Conservation (phyloP, 1,140 invertebrate species). For the Pogonognathellus flavescens region DNA sequence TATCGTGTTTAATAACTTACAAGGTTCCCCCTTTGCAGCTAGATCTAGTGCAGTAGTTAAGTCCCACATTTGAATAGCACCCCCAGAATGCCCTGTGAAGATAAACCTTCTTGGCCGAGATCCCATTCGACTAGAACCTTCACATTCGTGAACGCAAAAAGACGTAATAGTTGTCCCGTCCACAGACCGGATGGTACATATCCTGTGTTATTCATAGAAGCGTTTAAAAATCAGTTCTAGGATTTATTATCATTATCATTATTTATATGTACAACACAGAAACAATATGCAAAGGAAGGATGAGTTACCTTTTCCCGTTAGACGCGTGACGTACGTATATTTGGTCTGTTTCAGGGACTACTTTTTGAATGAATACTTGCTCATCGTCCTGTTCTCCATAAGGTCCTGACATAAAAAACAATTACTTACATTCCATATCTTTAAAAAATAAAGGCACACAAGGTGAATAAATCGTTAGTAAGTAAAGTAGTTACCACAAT, state of each 20-base stretch:
- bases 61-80: conserved; percentile 98
- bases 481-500: conserved; percentile 75
- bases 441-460: neutral
- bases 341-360: conserved; percentile 95
- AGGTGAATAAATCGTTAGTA: conserved; percentile 33
- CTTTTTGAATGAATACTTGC: conserved; percentile 97
- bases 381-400: conserved; percentile 98
- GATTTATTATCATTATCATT: too few species aligned
- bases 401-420: conserved; percentile 77
- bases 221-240: too few species aligned
- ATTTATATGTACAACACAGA: too few species aligned
- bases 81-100: conserved; percentile 95
- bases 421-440: neutral
- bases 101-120: conserved; percentile 91
- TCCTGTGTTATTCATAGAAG: conserved; percentile 73
- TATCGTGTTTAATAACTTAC: conserved; percentile 70
- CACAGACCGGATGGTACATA: conserved; percentile 95
- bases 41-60: conserved; percentile 93
- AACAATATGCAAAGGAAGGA: too few species aligned
- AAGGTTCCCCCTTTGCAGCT: conserved; percentile 77
- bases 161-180: conserved; percentile 95
- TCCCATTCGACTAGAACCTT: conserved; percentile 92
- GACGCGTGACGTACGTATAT: conserved; percentile 94
- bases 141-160: conserved; percentile 97
- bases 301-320: conserved; percentile 86